Evolutionary conservation across 2,113 vertebrate genomes (phyloP), one percentile per base, ranked within the genome.

Genomic region (Chaetura pelagica): DNA sequence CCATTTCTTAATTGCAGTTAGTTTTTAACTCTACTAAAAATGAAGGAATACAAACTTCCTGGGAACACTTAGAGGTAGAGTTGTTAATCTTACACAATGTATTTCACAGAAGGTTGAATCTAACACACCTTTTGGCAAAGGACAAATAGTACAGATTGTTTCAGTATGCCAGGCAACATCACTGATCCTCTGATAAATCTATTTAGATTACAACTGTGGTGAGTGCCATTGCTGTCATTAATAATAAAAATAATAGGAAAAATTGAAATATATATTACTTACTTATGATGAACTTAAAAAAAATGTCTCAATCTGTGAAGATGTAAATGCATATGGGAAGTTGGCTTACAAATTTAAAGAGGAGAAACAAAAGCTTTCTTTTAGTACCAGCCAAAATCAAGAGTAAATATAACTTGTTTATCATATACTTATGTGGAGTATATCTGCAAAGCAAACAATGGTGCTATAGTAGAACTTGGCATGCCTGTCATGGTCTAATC

Each of bases 341-440:
- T 57, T n/a, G 30, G 7, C 15, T 73, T 34, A 54, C 12, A 59
- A 29, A 77, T 87, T 48, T 67, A 46, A 52, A 74, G 12, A 71
- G 7, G 35, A 77, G 2, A 63, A 68, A 62, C 7, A n/a, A 15
- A 30, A 67, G 16, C 3, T 54, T 66, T 87, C 40, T 38, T 3
- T 32, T 61, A 48, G 8, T 18, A 40, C 1, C 14, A 84, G 6
- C 3, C 5, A n/a, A 68, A 75, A 54, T 63, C 32, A 75, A 46
- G 5, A 10, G 12, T 19, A 78, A 71, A 42, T 75, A 62, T 23
- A 66, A n/a, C 27, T 26, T 35, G 13, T 76, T 44, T 59, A 34
- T 3, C 20, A 15, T 34, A 26, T 23, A 21, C 2, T 2, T 23
- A n/a, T 0, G 0, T 29, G 15, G 32, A 87, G 68, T 51, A 40